Evolutionary conservation across 2,888 invertebrate genomes (phyloP).

Genomic region (Agrotis puta): DNA sequence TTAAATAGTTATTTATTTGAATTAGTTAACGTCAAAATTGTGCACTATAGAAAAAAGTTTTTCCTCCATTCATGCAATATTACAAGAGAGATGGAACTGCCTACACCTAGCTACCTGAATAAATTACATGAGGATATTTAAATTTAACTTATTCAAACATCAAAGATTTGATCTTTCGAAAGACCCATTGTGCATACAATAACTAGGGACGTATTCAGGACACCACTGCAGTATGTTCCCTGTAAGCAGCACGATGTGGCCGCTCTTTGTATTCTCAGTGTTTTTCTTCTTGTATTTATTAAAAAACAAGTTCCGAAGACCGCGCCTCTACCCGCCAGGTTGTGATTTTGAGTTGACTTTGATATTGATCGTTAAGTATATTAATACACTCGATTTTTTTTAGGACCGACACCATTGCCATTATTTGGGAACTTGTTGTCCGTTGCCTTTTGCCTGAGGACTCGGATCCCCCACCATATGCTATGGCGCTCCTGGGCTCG

Average conservation of each 20-base stretch:
- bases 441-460: slow-evolving; percentile 76
- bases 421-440: slow-evolving; percentile 83
- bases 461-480: slow-evolving; percentile 87
- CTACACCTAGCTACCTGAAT: neutral
- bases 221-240: slow-evolving; percentile 43
- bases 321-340: slow-evolving; percentile 74
- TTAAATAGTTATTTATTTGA: too few species aligned
- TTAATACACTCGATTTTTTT: slow-evolving; percentile 57
- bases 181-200: slow-evolving; percentile 34
- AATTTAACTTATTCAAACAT: slow-evolving; percentile 40
- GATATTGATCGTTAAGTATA: neutral
- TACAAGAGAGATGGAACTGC: neutral
- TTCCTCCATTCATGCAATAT: neutral
- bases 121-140: slow-evolving; percentile 15
- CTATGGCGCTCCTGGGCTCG: slow-evolving; percentile 91
- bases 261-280: slow-evolving; percentile 55
- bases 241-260: slow-evolving; percentile 66
- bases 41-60: too few species aligned
- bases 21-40: too few species aligned
- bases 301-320: slow-evolving; percentile 52
- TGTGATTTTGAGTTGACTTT: slow-evolving; percentile 12
- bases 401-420: slow-evolving; percentile 82
- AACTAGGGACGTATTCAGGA: slow-evolving; percentile 42
- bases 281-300: slow-evolving; percentile 62
- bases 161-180: slow-evolving; percentile 59